Evolutionary conservation across 2,888 invertebrate species (phyloP), one percentile per base, ranked within the genome.

Genomic region (Sminthurinus aureus): DNA sequence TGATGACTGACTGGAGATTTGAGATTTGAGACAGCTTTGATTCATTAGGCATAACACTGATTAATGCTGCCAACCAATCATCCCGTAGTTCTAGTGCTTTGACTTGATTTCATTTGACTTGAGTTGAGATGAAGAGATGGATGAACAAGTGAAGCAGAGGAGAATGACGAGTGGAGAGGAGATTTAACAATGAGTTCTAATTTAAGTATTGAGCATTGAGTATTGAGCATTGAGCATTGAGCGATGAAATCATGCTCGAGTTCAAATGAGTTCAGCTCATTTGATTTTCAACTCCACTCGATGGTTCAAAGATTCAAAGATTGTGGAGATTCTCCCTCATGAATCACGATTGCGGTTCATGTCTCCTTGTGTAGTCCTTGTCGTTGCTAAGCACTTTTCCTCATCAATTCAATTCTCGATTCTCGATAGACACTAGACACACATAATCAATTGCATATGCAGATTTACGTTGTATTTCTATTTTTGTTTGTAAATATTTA

Each of bases 1-100:
- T 64, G 64, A 3, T 20, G 69, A 22, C n/a, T 69, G 24, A 24
- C 24, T 71, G 26, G 26, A 22, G 80, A 69, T 71, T 11, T 6
- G 26, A 51, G 51, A 26, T 51, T 73, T 26, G 52, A 71, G 73
- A 64, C 50, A 38, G 81, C 58, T 22, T 50, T 73, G 66, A 81
- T 85, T 85, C 85, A 83, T 83, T 83, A 83, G 85, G 83, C 85
- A 85, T 85, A 83, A 85, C 78, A 66, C 79, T 83, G 83, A 85
- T 85, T 85, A 85, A 85, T 81, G 66, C 83, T 26, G 26, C 18
- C 38, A n/a, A n/a, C n/a, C n/a, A n/a, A n/a, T n/a, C n/a, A n/a
- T n/a, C n/a, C n/a, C n/a, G n/a, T n/a, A n/a, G n/a, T n/a, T n/a
- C n/a, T n/a, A n/a, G 38, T 38, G 6, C 38, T 38, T 6, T 6